Conservation (phyloP, 37 sponge, comb jelly and placozoan genomes). For the Oscarella lobularis region DNA sequence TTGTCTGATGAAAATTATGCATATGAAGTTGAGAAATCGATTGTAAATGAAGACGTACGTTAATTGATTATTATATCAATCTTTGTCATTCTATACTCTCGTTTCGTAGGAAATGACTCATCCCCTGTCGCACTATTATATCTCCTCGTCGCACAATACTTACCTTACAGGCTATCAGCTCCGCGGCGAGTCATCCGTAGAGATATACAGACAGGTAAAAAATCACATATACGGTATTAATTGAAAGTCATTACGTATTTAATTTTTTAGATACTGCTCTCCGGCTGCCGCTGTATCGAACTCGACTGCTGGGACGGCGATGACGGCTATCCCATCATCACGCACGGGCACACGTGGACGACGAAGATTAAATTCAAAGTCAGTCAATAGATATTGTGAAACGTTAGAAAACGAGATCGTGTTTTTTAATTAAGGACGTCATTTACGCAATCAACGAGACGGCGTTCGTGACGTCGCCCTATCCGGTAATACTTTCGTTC, state of each 20-base stretch:
- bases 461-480: conserved; percentile 27
- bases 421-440: conserved; percentile 16
- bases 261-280: no score
- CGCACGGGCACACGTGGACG: conserved; percentile 18
- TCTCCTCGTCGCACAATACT: conserved; percentile 6
- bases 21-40: not conserved
- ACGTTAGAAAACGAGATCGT: no score
- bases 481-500: conserved; percentile 29
- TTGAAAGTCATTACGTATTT: no score
- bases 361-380: conserved; percentile 26
- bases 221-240: no score
- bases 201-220: conserved; percentile 10
- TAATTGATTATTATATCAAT: no score
- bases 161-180: conserved; percentile 9
- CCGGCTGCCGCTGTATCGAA: conserved; percentile 13
- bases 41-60: not conserved
- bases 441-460: conserved; percentile 19
- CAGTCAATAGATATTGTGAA: no score
- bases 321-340: conserved; percentile 21
- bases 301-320: conserved; percentile 37
- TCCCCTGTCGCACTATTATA: conserved; percentile 4
- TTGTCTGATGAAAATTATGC: not conserved
- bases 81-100: no score
- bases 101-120: conserved; percentile 2
- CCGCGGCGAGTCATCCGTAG: not conserved